Conservation (phyloP, 2,888 invertebrate genomes). For the Erebia aethiops region DNA sequence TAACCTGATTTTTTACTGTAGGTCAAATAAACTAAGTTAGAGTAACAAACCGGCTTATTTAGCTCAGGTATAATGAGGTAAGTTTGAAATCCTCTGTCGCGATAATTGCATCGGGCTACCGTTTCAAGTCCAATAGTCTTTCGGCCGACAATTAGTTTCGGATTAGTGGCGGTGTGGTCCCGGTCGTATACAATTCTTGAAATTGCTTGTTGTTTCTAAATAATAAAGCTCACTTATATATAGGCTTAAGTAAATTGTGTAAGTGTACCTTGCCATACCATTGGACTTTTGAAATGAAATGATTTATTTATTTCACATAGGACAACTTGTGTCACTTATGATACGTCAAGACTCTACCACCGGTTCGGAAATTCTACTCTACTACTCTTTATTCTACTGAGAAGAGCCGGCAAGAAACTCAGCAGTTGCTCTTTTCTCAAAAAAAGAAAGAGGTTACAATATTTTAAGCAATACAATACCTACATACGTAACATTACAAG, state of each 20-base stretch:
- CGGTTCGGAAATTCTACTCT: too few relatives aligned
- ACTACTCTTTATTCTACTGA: too few relatives aligned
- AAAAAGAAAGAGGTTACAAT: too few relatives aligned
- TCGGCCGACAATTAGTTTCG: slow-evolving; percentile 75
- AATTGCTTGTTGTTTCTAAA: slow-evolving; percentile 43
- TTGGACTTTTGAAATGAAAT: too few relatives aligned
- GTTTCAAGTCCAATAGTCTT: slow-evolving; percentile 79
- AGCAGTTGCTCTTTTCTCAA: too few relatives aligned
- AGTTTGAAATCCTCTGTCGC: slow-evolving; percentile 59
- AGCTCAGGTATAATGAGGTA: slow-evolving; percentile 45
- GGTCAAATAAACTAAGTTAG: slow-evolving; percentile 3
- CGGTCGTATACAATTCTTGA: slow-evolving; percentile 41
- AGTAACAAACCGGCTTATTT: slow-evolving; percentile 25
- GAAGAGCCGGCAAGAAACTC: too few relatives aligned
- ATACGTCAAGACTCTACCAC: too few relatives aligned
- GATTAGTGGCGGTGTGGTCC: slow-evolving; percentile 64
- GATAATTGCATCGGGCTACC: slow-evolving; percentile 73
- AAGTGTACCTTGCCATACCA: background rate
- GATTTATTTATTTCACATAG: too few relatives aligned
- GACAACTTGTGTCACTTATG: too few relatives aligned
- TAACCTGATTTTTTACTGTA: background rate
- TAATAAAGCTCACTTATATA: slow-evolving; percentile 3
- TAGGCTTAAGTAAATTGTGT: background rate
- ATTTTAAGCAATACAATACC: too few relatives aligned
- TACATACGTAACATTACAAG: too few relatives aligned